Conservation (phyloP, 2,888 invertebrate genomes). For the Platerodrilus igneus region DNA sequence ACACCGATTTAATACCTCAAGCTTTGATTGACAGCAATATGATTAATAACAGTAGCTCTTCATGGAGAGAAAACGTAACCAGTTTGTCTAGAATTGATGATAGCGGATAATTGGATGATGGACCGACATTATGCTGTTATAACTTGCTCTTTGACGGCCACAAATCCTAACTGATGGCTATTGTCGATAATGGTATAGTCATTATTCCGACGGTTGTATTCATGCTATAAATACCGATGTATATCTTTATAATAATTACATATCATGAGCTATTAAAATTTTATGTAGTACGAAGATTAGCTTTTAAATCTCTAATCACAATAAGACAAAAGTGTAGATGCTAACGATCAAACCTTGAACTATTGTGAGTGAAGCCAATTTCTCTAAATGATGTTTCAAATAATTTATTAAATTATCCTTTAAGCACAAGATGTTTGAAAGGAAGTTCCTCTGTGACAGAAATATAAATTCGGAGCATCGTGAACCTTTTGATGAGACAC, state of each 20-base stretch:
- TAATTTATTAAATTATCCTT: too few species aligned
- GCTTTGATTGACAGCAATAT: too few species aligned
- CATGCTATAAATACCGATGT: conserved; percentile 28
- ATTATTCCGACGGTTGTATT: conserved; percentile 37
- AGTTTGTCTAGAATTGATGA: conserved; percentile 43
- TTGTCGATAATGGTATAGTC: conserved; percentile 42
- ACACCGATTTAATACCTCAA: too few species aligned
- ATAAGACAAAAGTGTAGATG: too few species aligned
- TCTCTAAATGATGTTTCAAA: too few species aligned
- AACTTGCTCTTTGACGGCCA: conserved; percentile 42
- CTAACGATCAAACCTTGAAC: too few species aligned
- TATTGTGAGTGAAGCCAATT: too few species aligned
- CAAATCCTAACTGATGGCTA: conserved; percentile 39
- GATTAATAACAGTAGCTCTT: conserved; percentile 40
- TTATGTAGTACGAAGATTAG: conserved; percentile 19
- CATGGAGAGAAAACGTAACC: conserved; percentile 38
- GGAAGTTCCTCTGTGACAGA: too few species aligned
- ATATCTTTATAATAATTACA: conserved; percentile 24
- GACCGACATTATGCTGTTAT: conserved; percentile 43
- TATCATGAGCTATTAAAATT: conserved; percentile 17
- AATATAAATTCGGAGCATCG: too few species aligned
- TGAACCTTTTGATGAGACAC: too few species aligned
- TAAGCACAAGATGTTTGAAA: too few species aligned
- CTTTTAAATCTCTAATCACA: too few species aligned
- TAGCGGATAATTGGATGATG: conserved; percentile 46